Conservation (phyloP, 2,888 invertebrate species). For the Polydrusus cervinus region DNA sequence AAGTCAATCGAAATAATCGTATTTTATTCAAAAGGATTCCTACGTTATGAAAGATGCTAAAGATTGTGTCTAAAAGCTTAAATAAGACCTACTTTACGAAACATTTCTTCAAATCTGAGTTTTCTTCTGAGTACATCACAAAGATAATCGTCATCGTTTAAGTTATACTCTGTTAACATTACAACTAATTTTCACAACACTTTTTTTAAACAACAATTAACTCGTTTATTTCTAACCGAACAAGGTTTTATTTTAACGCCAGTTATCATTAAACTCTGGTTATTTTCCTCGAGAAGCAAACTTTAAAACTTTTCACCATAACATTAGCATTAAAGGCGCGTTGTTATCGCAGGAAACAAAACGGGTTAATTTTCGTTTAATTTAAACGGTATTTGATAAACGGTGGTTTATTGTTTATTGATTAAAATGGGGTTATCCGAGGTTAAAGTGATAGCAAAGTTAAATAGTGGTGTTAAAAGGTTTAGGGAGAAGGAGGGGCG, state of each 20-base stretch:
- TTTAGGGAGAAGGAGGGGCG: background rate
- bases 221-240: background rate
- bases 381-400: constrained; percentile 32
- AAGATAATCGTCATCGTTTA: constrained; percentile 56
- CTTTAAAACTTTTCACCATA: constrained; percentile 26
- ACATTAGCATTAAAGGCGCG: constrained; percentile 38
- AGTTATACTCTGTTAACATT: constrained; percentile 7
- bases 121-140: constrained; percentile 47
- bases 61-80: too few relatives aligned
- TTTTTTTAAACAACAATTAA: background rate
- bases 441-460: constrained; percentile 16
- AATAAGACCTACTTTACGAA: constrained; percentile 45
- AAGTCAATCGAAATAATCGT: too few relatives aligned
- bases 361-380: constrained; percentile 39
- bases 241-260: constrained; percentile 7
- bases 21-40: too few relatives aligned
- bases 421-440: background rate
- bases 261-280: constrained; percentile 8
- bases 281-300: constrained; percentile 22
- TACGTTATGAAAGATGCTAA: too few relatives aligned
- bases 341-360: constrained; percentile 23
- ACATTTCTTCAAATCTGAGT: constrained; percentile 52
- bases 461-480: constrained; percentile 9
- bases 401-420: constrained; percentile 4
- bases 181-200: background rate